Evolutionary conservation across 2,888 invertebrate genomes (phyloP).

Genomic region (Dasysyrphus albostriatus): DNA sequence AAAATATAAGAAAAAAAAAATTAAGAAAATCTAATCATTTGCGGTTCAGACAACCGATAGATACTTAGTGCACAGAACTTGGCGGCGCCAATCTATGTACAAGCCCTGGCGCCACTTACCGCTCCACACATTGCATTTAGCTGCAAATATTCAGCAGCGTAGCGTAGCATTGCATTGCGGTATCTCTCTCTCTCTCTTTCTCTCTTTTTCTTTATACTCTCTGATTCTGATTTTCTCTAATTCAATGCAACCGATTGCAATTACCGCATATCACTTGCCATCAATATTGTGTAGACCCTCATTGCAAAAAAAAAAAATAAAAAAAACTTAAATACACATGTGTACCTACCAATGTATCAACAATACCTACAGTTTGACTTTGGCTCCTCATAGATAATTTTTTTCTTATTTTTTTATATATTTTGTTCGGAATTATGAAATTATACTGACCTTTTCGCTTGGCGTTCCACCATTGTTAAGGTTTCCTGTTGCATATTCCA

Average conservation of each 20-base stretch:
- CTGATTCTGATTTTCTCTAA: conserved; percentile 60
- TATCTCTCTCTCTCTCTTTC: not conserved
- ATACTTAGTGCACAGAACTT: conserved; percentile 55
- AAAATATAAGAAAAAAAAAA: not conserved
- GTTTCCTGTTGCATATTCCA: conserved; percentile 34
- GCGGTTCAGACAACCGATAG: conserved; percentile 65
- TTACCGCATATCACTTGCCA: conserved; percentile 74
- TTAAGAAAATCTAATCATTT: conserved; percentile 71
- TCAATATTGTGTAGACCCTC: conserved; percentile 49
- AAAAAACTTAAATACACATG: conserved; percentile 25
- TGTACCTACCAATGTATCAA: not conserved
- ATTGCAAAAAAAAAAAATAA: conserved; percentile 27
- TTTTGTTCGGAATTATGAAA: conserved; percentile 65
- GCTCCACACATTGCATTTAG: conserved; percentile 59
- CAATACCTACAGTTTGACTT: conserved; percentile 1
- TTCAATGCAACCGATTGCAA: conserved; percentile 72
- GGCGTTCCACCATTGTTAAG: conserved; percentile 16
- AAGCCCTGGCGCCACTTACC: conserved; percentile 73
- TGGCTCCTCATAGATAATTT: conserved; percentile 28
- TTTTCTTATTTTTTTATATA: not conserved
- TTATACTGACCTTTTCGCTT: conserved; percentile 68
- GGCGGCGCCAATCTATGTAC: conserved; percentile 70
- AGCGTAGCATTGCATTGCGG: conserved; percentile 11
- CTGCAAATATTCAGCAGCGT: conserved; percentile 13
- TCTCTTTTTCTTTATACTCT: not conserved